Conservation (phyloP, 2,113 vertebrate species). For the Cyanoliseus patagonus region DNA sequence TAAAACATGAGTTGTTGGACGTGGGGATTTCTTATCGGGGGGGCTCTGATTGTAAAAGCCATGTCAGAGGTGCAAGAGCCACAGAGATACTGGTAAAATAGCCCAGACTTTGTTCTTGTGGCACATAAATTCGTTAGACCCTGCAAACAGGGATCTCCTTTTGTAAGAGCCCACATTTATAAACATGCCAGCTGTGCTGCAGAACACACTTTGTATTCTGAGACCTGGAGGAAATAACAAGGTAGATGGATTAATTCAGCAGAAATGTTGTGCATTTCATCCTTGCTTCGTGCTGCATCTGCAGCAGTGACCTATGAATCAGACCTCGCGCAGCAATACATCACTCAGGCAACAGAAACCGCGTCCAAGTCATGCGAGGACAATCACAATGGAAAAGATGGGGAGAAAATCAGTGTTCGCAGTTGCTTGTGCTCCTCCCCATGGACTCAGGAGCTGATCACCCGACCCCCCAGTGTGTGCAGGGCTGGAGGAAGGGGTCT, state of each 20-base stretch:
- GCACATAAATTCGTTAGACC: not conserved
- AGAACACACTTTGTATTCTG: not conserved
- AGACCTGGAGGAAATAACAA: not conserved
- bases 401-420: not conserved
- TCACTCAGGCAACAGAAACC: not conserved
- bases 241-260: not conserved
- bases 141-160: not conserved
- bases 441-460: not conserved
- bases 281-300: not conserved
- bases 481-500: not conserved
- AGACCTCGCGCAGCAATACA: not conserved
- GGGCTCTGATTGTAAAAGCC: not conserved
- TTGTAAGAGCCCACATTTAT: not conserved
- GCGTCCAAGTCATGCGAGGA: not conserved
- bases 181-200: not conserved
- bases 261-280: not conserved
- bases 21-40: not conserved
- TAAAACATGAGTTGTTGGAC: not conserved
- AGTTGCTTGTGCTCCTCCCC: not conserved
- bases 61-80: not conserved
- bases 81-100: rapidly evolving
- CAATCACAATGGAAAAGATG: not conserved
- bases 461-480: rapidly evolving
- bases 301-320: not conserved
- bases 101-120: not conserved